Evolutionary conservation across 1,140 invertebrate species (phyloP), one percentile per base, ranked within the genome.

Genomic region (Drosophila hydei): DNA sequence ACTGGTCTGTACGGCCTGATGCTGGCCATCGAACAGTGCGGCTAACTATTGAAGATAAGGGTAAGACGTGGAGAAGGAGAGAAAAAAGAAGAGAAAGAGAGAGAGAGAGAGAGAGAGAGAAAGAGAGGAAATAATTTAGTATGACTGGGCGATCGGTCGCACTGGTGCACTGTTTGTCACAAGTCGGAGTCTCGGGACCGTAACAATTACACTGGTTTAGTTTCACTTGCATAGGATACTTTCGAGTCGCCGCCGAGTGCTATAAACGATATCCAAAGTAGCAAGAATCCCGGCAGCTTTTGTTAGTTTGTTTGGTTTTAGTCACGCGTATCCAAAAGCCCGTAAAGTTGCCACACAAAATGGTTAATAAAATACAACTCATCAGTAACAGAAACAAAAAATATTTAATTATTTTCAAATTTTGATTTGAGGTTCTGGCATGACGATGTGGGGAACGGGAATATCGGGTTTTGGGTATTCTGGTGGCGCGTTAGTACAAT

Each of bases 231-330:
- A 87, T 87, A 83, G 47, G 83, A 62, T 78, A 79, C 65, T 64
- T 88, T 78, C 60, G 83, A 79, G 61, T 88, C 62, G 47, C 85
- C 83, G 72, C 79, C 72, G 72, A 87, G 63, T 56, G 83, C 75
- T 88, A 72, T 88, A 58, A 72, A 72, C 43, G 83, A 72, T 83
- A 88, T 87, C 83, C 83, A 87, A 88, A 87, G 72, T 59, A 88
- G 47, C 62, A 87, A 83, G 68, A 87, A 48, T 81, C 72, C 83
- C 75, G 83, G 83, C 51, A 87, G 83, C 83, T 87, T 79, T 47
- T 68, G 67, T 67, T 75, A 78, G 69, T 78, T 62, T 52, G 61
- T 75, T 72, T 72, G 51, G 65, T 69, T 74, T 71, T 64, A 62
- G 75, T 58, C 72, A 63, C 72, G 58, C 79, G 75, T 78, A 84